These are phyloP conservation scores for Agriopis leucophaearia DNA, from an alignment of 2,888 invertebrate species.

Conservation along the genomic window DNA sequence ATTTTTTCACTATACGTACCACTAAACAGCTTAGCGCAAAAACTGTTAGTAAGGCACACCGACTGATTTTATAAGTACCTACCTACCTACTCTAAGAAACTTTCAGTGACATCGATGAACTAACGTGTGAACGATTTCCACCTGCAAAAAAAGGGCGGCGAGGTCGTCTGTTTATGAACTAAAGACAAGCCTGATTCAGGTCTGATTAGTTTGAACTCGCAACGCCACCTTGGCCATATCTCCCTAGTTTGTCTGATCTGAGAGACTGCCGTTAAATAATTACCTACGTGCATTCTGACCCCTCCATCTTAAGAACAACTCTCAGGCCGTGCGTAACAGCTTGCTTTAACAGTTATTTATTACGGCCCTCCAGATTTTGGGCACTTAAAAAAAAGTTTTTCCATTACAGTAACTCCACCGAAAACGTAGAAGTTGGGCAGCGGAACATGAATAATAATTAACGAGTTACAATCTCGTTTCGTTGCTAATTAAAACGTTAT, in stretches of 20 bases:
- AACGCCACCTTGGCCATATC: neutral
- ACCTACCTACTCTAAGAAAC: too few species aligned
- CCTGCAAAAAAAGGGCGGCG: too few species aligned
- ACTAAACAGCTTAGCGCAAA: too few species aligned
- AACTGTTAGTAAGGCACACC: too few species aligned
- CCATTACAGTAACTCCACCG: conserved; percentile 77
- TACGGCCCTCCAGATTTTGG: conserved; percentile 73
- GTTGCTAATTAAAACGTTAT: conserved; percentile 43
- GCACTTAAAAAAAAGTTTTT: conserved; percentile 82
- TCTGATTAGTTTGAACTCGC: too few species aligned
- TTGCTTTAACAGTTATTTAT: conserved; percentile 83
- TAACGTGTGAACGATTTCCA: too few species aligned
- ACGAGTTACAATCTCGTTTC: conserved; percentile 48
- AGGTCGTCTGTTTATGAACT: too few species aligned
- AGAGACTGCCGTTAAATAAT: conserved; percentile 71
- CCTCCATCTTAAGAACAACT: conserved; percentile 66
- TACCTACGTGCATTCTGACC: conserved; percentile 80
- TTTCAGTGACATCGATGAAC: too few species aligned
- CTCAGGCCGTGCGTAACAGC: conserved; percentile 82
- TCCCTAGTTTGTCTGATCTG: conserved; percentile 42
- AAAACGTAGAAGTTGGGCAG: conserved; percentile 63
- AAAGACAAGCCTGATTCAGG: too few species aligned
- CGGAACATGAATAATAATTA: conserved; percentile 78
- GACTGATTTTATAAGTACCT: too few species aligned
- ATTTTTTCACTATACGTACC: too few species aligned